phyloP scores from a whole-genome alignment of 2,797 vertebrate genomes.

The Platyrinchus mystaceus region DNA sequence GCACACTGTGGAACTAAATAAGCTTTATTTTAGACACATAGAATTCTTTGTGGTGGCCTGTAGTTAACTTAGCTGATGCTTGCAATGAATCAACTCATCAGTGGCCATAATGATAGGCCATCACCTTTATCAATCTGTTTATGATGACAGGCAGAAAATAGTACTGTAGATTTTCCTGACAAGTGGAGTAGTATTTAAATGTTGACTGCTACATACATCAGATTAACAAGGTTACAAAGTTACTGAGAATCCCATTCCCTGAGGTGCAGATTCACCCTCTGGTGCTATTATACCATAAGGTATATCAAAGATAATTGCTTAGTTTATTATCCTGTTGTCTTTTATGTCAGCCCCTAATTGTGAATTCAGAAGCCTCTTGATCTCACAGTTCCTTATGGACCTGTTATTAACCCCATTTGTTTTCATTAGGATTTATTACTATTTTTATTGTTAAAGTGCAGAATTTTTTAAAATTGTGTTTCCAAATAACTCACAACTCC shows the following conservation, averaged over 20 bases:
- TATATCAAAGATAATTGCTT: constrained; percentile 77
- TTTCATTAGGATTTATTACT: constrained; percentile 74
- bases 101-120: constrained; percentile 69
- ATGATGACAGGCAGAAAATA: constrained; percentile 67
- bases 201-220: constrained; percentile 70
- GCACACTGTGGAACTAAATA: constrained; percentile 71
- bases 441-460: constrained; percentile 48
- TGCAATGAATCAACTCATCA: constrained; percentile 73
- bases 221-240: constrained; percentile 72
- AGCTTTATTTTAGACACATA: constrained; percentile 72
- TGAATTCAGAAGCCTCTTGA: constrained; percentile 69
- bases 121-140: constrained; percentile 72
- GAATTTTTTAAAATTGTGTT: constrained; percentile 27
- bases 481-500: constrained; percentile 47
- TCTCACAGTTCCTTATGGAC: constrained; percentile 61
- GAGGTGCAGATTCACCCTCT: constrained; percentile 63
- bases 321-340: constrained; percentile 77
- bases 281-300: constrained; percentile 67
- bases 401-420: constrained; percentile 67
- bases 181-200: constrained; percentile 60
- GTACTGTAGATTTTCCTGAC: constrained; percentile 40
- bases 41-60: constrained; percentile 73
- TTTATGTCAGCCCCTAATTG: constrained; percentile 66
- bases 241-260: constrained; percentile 58
- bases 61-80: constrained; percentile 71